These are phyloP conservation scores for Didymodactylos carnosus DNA, from an alignment of 2,888 invertebrate genomes.

Conservation along the genomic window DNA sequence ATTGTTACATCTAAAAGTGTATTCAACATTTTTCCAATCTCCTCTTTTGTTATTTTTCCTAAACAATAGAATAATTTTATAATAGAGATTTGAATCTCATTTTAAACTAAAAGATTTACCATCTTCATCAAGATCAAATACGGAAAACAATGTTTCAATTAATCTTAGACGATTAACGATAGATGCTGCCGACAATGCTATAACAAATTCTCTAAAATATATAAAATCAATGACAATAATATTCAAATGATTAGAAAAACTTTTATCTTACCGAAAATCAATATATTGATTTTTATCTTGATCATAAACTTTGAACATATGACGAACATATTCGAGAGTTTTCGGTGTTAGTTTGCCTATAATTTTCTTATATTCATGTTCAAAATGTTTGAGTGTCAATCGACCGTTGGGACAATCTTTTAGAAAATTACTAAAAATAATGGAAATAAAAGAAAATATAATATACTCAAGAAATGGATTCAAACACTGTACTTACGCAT, in stretches of 20 bases:
- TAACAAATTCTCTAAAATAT: not conserved
- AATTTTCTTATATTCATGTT: not conserved
- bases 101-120: too few species aligned
- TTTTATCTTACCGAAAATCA: not conserved
- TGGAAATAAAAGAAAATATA: not conserved
- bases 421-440: not conserved
- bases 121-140: not conserved
- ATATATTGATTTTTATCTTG: not conserved
- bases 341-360: not conserved
- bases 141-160: not conserved
- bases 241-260: too few species aligned
- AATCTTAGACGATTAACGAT: not conserved
- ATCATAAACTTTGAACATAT: not conserved
- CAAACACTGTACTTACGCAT: not conserved
- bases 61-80: too few species aligned
- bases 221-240: too few species aligned
- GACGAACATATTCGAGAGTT: not conserved
- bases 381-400: not conserved
- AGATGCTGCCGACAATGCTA: not conserved
- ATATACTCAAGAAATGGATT: not conserved
- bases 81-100: too few species aligned
- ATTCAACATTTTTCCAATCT: not conserved
- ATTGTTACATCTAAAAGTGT: not conserved
- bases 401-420: not conserved
- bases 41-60: not conserved